Evolutionary conservation across 2,113 vertebrate species (phyloP).

Genomic region (Eretmochelys imbricata): DNA sequence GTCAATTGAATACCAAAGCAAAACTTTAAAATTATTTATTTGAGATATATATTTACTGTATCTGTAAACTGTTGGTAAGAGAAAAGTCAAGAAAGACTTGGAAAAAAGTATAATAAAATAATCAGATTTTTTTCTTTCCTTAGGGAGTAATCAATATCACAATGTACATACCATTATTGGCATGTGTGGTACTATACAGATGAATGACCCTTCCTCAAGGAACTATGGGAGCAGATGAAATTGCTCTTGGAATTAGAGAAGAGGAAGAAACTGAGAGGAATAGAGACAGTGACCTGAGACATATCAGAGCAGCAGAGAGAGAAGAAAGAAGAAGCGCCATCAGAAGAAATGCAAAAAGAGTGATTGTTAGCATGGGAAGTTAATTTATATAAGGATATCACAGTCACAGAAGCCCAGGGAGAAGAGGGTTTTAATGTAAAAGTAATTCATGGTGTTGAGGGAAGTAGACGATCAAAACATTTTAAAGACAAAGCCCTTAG

Average conservation of each 20-base stretch:
- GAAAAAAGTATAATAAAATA: neutral
- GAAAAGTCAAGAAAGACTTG: neutral
- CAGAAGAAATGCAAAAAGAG: neutral
- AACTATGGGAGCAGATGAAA: constrained; percentile 1
- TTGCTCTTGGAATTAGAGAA: neutral
- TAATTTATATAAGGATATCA: neutral
- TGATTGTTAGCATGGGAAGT: neutral
- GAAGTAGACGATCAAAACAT: neutral
- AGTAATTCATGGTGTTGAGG: neutral
- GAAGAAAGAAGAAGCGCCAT: neutral
- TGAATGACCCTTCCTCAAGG: neutral
- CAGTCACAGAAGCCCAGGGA: neutral
- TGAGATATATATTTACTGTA: neutral
- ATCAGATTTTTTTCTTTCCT: neutral
- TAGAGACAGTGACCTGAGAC: neutral
- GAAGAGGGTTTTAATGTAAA: neutral
- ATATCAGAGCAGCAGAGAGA: neutral
- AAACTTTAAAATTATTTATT: neutral
- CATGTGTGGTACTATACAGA: constrained; percentile 8
- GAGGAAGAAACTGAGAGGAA: neutral
- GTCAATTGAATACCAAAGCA: constrained; percentile 10
- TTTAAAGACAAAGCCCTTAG: neutral
- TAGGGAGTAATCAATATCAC: neutral
- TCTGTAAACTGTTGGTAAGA: neutral
- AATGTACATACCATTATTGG: neutral